Evolutionary conservation across 1,140 invertebrate species (phyloP), one percentile per base, ranked within the genome.

Genomic region (Euwallacea similis): DNA sequence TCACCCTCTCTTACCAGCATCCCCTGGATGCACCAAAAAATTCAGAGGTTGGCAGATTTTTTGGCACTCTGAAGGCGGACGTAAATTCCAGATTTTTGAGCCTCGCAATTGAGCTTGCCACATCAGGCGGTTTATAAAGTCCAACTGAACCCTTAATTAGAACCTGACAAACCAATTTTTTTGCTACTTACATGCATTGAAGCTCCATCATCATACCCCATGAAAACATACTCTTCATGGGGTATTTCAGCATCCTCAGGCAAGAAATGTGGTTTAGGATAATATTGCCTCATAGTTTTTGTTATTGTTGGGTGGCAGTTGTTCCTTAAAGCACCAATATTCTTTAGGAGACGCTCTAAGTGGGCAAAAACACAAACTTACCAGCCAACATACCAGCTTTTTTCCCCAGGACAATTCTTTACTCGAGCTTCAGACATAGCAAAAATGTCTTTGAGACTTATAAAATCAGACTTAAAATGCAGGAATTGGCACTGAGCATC

Each of bases 71-170:
- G 92, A 93, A 2, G 93, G 90, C 0, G 95, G 95, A 10, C 90
- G 87, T 10, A 98, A 83, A 7, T 84, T 87, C 95, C 95, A 98
- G 2, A 85, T 90, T 83, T 97, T 98, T 74, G 86, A 88, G 0
- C 95, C 95, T 76, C 86, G 87, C 42, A 97, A 86, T 84, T 97
- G 95, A 0, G 93, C 95, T 83, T 97, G 95, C 95, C 95, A 97
- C 85, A 96, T 96, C 6, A 96, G 86, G 61, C 94, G 85, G 64
- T 91, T 88, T 66, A 97, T 96, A 78, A 95, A 94, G 84, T 98
- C 95, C 77, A 97, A 83, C 94, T 97, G 79, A 69, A 85, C 55
- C 21, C n/a, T 58, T 61, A 33, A 33, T 33, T 61, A 61, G 21
- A 33, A 33, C 21, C 21, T 33, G 21, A 33, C 21, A 33, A 33